A percentile compares a stretch with the other conserved stretches of the same genome.
phyloP scores from a whole-genome alignment of 2,113 vertebrate species.

The Pseudorasbora parva region DNA sequence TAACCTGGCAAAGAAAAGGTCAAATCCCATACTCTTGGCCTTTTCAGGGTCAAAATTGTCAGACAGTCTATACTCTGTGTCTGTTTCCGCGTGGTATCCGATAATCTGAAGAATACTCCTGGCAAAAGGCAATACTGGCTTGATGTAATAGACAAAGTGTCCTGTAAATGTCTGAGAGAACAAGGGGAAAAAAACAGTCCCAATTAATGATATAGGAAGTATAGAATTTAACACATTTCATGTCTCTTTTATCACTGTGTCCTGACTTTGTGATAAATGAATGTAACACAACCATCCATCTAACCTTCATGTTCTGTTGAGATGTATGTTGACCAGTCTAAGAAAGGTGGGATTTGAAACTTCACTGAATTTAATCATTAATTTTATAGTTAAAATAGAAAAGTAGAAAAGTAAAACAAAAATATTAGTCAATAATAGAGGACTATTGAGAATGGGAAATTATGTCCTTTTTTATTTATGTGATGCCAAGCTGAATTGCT shows the following conservation, averaged over 20 bases:
- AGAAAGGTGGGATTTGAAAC: not conserved
- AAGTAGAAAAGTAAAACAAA: no score
- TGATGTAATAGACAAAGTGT: conserved; percentile 82
- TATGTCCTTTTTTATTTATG: no score
- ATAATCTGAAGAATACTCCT: conserved; percentile 77
- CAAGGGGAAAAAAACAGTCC: not conserved
- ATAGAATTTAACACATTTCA: not conserved
- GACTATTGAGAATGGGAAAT: no score
- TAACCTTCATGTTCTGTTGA: not conserved
- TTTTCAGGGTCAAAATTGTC: conserved; percentile 68
- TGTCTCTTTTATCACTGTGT: not conserved
- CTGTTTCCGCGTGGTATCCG: conserved; percentile 76
- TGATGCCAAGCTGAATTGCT: no score
- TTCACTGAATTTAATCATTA: no score
- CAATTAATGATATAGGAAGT: not conserved
- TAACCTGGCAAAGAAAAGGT: conserved; percentile 82
- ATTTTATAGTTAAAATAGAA: no score
- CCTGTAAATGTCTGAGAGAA: conserved; percentile 81
- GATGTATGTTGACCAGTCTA: not conserved
- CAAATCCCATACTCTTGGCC: conserved; percentile 76
- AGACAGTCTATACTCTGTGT: conserved; percentile 77
- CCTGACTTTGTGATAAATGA: not conserved
- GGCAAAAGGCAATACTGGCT: conserved; percentile 75
- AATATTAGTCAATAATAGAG: no score
- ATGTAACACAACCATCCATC: not conserved